Evolutionary conservation across 1,140 invertebrate genomes (phyloP).

Genomic region (Periplaneta americana): DNA sequence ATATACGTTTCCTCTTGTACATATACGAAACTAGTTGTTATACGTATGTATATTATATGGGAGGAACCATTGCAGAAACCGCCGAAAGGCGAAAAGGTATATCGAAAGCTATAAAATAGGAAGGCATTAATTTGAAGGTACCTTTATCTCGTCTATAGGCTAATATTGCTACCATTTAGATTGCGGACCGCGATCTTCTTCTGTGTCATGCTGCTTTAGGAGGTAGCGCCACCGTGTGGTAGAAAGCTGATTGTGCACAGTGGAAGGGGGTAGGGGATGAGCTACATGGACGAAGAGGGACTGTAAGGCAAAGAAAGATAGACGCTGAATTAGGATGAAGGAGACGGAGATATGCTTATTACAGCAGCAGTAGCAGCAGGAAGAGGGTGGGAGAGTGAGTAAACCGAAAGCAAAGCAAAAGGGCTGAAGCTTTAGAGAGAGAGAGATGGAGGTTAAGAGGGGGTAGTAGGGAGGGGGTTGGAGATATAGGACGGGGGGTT

Average conservation of each 20-base stretch:
- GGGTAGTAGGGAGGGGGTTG: not conserved
- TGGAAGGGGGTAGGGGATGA: not conserved
- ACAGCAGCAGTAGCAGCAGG: not conserved
- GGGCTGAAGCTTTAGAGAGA: not conserved
- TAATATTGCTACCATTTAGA: slow-evolving; percentile 11
- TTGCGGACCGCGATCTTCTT: slow-evolving; percentile 7
- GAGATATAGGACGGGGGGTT: slow-evolving; percentile 1
- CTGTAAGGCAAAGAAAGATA: not conserved
- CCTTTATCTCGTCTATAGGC: slow-evolving; percentile 10
- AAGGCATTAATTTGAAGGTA: not conserved
- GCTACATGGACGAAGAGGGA: not conserved
- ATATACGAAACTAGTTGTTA: not conserved
- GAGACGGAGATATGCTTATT: slow-evolving; percentile 3
- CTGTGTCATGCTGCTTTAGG: not conserved
- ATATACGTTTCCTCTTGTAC: not conserved
- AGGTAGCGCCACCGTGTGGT: not conserved
- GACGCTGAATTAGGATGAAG: not conserved
- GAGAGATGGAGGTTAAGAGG: not conserved
- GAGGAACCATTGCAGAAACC: not conserved
- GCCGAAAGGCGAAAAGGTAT: not conserved
- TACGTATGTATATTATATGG: not conserved
- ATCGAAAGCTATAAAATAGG: not conserved
- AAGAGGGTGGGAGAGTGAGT: not conserved
- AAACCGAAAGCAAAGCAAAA: not conserved
- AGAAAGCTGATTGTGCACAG: slow-evolving; percentile 2